phyloP scores from a whole-genome alignment of 2,113 vertebrate species.

The Hippocampus guttulatus region DNA sequence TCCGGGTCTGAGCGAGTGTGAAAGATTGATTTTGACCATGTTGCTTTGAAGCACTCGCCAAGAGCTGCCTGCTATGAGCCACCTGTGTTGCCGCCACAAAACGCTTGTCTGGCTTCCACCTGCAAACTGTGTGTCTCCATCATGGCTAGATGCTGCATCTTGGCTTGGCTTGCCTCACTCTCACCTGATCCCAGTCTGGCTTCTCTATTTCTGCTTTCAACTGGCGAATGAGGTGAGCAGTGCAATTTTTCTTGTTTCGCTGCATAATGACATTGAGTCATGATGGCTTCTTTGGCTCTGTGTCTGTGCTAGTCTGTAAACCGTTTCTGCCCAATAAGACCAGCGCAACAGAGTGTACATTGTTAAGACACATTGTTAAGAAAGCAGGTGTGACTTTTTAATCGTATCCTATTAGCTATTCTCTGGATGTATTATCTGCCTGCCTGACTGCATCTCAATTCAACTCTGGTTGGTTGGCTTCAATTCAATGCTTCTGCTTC shows the following conservation, averaged over 20 bases:
- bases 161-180: constrained; percentile 40
- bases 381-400: not conserved
- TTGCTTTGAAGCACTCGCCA: constrained; percentile 61
- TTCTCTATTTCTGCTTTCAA: constrained; percentile 47
- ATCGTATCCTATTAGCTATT: not conserved
- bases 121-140: constrained; percentile 30
- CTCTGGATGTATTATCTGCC: not conserved
- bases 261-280: constrained; percentile 33
- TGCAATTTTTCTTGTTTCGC: constrained; percentile 31
- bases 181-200: constrained; percentile 49
- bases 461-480: not conserved
- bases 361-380: not conserved
- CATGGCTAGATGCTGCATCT: constrained; percentile 19
- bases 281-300: constrained; percentile 24
- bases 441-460: not conserved
- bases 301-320: constrained; percentile 15
- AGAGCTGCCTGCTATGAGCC: constrained; percentile 51
- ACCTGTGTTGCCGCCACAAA: constrained; percentile 49
- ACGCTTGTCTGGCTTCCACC: constrained; percentile 56
- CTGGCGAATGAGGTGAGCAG: constrained; percentile 22
- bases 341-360: not conserved
- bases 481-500: not conserved
- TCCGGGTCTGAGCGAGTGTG: constrained; percentile 27
- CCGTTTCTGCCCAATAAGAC: constrained; percentile 25
- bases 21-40: constrained; percentile 67